These are phyloP conservation scores for Macquaria ambigua DNA, from an alignment of 2,113 vertebrate species.

Conservation along the genomic window DNA sequence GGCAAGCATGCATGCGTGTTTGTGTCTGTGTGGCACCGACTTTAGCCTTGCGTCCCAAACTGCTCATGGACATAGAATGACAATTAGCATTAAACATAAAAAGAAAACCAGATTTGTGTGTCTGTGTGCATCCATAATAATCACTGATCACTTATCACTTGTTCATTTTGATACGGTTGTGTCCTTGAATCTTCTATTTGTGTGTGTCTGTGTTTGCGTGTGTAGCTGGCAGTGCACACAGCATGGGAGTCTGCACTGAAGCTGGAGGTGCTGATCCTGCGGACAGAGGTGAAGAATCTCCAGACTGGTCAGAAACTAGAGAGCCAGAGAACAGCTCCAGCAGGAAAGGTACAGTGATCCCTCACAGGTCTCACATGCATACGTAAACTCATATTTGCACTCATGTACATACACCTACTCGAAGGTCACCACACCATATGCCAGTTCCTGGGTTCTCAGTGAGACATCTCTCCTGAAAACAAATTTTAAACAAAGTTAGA, in stretches of 20 bases:
- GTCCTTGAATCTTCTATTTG: constrained; percentile 21
- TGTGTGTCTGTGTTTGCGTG: constrained; percentile 3
- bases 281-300: constrained; percentile 67
- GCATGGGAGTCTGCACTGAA: constrained; percentile 44
- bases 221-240: constrained; percentile 43
- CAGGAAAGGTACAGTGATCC: constrained; percentile 62
- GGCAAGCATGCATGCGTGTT: constrained; percentile 31
- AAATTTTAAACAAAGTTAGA: background rate
- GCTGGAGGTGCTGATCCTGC: constrained; percentile 59
- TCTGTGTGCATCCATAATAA: constrained; percentile 24
- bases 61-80: constrained; percentile 41
- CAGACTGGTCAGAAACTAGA: constrained; percentile 63
- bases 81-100: constrained; percentile 41
- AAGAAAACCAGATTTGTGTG: constrained; percentile 12
- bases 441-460: background rate
- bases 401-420: background rate
- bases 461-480: background rate
- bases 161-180: constrained; percentile 14
- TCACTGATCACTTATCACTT: constrained; percentile 21
- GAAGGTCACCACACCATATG: background rate
- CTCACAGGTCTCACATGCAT: constrained; percentile 60
- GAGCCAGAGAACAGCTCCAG: constrained; percentile 63
- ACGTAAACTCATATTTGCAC: background rate
- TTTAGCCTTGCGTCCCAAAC: constrained; percentile 55
- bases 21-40: constrained; percentile 30